These are phyloP conservation scores for Patella vulgata DNA, from an alignment of 1,140 invertebrate species.

Conservation along the genomic window DNA sequence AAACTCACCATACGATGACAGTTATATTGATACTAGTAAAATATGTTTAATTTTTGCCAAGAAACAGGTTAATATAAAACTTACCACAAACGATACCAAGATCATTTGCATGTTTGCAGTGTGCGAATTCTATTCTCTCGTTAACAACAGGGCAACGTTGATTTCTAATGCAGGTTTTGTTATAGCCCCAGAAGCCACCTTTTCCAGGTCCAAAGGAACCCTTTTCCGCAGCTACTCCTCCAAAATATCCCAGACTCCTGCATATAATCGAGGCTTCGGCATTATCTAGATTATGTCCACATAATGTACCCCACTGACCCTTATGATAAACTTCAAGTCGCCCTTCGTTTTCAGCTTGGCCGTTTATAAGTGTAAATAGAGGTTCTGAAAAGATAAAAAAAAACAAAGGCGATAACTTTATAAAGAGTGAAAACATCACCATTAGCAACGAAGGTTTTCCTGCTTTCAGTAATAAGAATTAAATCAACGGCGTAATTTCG, in stretches of 20 bases:
- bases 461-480: too few relatives aligned
- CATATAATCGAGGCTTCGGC: slow-evolving; percentile 85
- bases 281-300: slow-evolving; percentile 90
- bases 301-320: slow-evolving; percentile 87
- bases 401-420: neutral
- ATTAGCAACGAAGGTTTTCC: too few relatives aligned
- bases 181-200: slow-evolving; percentile 26
- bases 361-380: slow-evolving; percentile 51
- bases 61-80: too few relatives aligned
- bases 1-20: too few relatives aligned
- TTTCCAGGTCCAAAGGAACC: slow-evolving; percentile 39
- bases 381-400: slow-evolving; percentile 39
- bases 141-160: slow-evolving; percentile 24
- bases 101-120: slow-evolving; percentile 34
- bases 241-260: slow-evolving; percentile 73
- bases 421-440: too few relatives aligned
- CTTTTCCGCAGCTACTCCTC: slow-evolving; percentile 38
- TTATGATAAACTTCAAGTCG: slow-evolving; percentile 90
- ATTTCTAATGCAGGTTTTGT: slow-evolving; percentile 36
- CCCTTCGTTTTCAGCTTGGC: slow-evolving; percentile 70
- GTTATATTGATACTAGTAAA: too few relatives aligned
- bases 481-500: too few relatives aligned
- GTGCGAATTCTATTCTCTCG: neutral
- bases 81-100: slow-evolving; percentile 47
- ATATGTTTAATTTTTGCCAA: too few relatives aligned